These are phyloP conservation scores for Glossosoma conforme DNA, from an alignment of 1,140 invertebrate genomes.

Conservation along the genomic window DNA sequence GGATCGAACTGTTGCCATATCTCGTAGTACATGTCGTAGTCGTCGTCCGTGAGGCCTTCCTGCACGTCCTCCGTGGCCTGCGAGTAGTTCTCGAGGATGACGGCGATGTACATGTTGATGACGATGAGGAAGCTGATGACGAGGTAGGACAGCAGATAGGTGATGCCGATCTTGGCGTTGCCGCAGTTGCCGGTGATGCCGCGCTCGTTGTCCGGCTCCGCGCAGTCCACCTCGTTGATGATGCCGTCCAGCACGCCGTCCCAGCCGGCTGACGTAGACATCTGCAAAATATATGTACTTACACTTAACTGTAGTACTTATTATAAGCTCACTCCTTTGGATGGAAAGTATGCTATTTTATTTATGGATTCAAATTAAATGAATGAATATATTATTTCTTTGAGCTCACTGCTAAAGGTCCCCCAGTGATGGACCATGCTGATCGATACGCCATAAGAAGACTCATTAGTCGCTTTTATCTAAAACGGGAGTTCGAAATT, in stretches of 20 bases:
- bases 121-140: slow-evolving; percentile 98
- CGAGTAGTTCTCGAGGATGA: slow-evolving; percentile 98
- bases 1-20: slow-evolving; percentile 99
- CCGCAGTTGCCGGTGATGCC: slow-evolving; percentile 88
- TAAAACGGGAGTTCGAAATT: too few species aligned
- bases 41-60: slow-evolving; percentile 95
- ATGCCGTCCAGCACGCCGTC: slow-evolving; percentile 92
- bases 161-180: slow-evolving; percentile 86
- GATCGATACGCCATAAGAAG: too few species aligned
- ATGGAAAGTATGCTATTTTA: too few species aligned
- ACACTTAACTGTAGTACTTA: too few species aligned
- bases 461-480: too few species aligned
- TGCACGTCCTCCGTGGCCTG: slow-evolving; percentile 98
- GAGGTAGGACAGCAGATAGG: slow-evolving; percentile 91
- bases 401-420: too few species aligned
- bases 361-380: too few species aligned
- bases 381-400: too few species aligned
- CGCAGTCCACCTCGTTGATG: slow-evolving; percentile 92
- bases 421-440: too few species aligned
- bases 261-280: slow-evolving; percentile 98
- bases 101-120: slow-evolving; percentile 99
- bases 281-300: slow-evolving; percentile 53
- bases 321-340: not conserved
- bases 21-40: slow-evolving; percentile 99
- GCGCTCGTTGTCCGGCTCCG: slow-evolving; percentile 78